These are phyloP conservation scores for Amblyteles armatorius DNA, from an alignment of 2,888 invertebrate genomes.

Conservation along the genomic window DNA sequence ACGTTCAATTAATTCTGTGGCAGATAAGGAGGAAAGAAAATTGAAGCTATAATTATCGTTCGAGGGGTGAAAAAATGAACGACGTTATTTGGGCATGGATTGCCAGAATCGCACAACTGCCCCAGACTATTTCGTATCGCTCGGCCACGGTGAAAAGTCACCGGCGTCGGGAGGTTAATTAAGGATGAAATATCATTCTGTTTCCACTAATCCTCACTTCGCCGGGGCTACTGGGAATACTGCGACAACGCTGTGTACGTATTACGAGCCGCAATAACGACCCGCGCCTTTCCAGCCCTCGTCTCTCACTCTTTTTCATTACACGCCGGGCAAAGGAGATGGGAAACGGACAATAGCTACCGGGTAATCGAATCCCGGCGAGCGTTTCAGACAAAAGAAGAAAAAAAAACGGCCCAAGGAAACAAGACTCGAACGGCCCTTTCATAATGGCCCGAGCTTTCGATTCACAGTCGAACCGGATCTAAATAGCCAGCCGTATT, in stretches of 20 bases:
- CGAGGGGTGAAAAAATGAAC: too few relatives aligned
- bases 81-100: neutral
- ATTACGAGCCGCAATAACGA: conserved; percentile 2
- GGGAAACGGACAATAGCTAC: conserved; percentile 40
- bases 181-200: conserved; percentile 49
- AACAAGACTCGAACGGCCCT: neutral
- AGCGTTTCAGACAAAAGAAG: conserved; percentile 30
- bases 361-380: conserved; percentile 50
- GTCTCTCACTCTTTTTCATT: conserved; percentile 45
- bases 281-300: conserved; percentile 15
- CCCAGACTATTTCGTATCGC: conserved; percentile 32
- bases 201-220: conserved; percentile 45
- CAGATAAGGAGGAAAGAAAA: neutral
- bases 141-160: conserved; percentile 4
- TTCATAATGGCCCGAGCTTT: conserved; percentile 1
- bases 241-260: conserved; percentile 17
- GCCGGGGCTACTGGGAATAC: conserved; percentile 15
- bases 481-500: conserved; percentile 13
- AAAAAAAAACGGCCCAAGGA: neutral
- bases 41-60: too few relatives aligned
- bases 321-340: conserved; percentile 33
- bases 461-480: conserved; percentile 11
- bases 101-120: neutral
- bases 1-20: too few relatives aligned
- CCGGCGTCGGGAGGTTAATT: conserved; percentile 37